Base-by-base conservation (phyloP, 2,888 invertebrate species). In the Conus canariensis region DNA sequence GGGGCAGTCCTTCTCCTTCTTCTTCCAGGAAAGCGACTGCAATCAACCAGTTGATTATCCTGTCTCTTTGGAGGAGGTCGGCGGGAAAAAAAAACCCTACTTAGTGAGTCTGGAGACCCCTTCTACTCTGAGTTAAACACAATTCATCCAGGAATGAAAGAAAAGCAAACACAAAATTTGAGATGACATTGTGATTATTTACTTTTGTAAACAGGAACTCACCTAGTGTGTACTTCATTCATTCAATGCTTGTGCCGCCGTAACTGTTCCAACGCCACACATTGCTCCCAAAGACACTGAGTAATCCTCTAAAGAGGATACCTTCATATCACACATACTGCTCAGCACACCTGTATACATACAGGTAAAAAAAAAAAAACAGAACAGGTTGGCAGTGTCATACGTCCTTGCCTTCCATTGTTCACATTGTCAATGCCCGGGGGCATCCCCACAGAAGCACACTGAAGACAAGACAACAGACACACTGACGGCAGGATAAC, bases 151-250 rank as follows among this genome's bases (percentile, higher is more conserved):
- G 45, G 45, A 45, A 45, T 45, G 45, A 45, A 45, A 45, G 45
- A 45, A 45, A 45, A 45, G 45, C 45, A 45, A 45, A 45, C 45
- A 45, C 45, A 45, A 45, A 45, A 45, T 4, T 45, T 4, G 45
- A 4, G 45, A 45, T 45, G 45, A 45, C 45, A 45, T 45, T 45
- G 45, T 45, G 45, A 45, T 45, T 45, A 3, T 45, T 45, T 45
- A 45, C 45, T 45, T 45, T 45, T 45, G 1, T 4, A 4, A 45
- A 45, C 22, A 74, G 2, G n/a, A 74, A 74, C 74, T 74, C n/a
- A 74, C 74, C 74, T 8, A n/a, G n/a, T n/a, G 74, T 74, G 74
- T 74, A 74, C 74, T n/a, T 74, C 74, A 74, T 74, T 74, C 74
- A 74, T 74, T 74, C 74, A 74, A 45, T 45, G 45, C 3, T 45